Percentiles rank a stretch among this genome's conserved stretches.
Conservation (phyloP, 2,797 vertebrate species). For the Notoglanidium macrostoma region DNA sequence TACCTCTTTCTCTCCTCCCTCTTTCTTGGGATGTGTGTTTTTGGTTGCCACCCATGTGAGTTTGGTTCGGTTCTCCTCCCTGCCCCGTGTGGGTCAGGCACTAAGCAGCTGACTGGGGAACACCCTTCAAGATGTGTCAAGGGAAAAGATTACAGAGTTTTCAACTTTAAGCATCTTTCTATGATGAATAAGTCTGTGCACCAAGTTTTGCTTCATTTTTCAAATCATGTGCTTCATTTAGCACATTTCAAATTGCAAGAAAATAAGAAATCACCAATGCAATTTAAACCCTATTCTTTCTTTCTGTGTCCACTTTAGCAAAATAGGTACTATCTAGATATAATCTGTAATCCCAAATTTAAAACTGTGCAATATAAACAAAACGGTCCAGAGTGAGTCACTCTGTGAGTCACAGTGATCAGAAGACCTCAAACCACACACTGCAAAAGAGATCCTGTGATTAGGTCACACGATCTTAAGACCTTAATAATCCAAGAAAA, state of each 20-base stretch:
- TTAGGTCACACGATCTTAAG: constrained; percentile 61
- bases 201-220: neutral
- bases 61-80: constrained; percentile 35
- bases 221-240: neutral
- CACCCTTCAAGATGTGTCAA: constrained; percentile 20
- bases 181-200: neutral
- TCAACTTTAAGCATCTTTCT: constrained; percentile 7
- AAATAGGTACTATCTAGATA: neutral
- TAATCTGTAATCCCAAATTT: neutral
- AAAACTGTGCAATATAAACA: constrained; percentile 18
- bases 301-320: neutral
- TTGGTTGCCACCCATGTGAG: constrained; percentile 44
- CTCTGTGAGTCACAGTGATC: constrained; percentile 28
- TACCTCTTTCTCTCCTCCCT: constrained; percentile 48
- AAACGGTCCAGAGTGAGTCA: neutral
- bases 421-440: constrained; percentile 12
- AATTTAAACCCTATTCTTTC: neutral
- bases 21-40: constrained; percentile 53
- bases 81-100: constrained; percentile 48
- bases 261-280: neutral
- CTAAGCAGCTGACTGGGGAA: constrained; percentile 64
- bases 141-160: constrained; percentile 20
- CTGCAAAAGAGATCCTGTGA: constrained; percentile 67
- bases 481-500: constrained; percentile 52
- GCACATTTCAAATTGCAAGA: neutral